A percentile compares a stretch with the other conserved stretches of the same genome.
These are phyloP conservation scores for Vidua chalybeata DNA, from an alignment of 2,113 vertebrate species.

Conservation along the genomic window DNA sequence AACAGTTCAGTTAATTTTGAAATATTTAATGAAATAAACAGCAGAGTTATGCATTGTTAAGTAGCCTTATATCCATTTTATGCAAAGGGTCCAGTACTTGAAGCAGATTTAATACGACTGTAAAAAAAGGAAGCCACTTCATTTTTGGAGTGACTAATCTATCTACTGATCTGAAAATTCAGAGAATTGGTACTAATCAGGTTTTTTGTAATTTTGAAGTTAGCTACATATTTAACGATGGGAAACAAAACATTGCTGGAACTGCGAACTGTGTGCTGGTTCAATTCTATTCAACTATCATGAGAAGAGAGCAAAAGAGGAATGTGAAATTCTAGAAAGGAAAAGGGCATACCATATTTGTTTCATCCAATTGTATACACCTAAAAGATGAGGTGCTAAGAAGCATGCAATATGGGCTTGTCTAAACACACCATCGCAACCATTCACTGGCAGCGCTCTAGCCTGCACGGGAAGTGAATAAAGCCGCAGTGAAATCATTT, in stretches of 20 bases:
- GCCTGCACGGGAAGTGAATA: neutral
- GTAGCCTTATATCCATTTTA: neutral
- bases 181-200: neutral
- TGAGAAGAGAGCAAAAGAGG: neutral
- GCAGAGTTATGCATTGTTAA: neutral
- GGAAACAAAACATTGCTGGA: neutral
- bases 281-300: neutral
- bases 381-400: constrained; percentile 42
- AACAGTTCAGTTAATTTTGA: neutral
- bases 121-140: neutral
- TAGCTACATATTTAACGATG: neutral
- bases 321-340: neutral
- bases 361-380: neutral
- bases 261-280: neutral
- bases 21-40: neutral
- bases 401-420: neutral
- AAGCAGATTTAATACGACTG: neutral
- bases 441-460: fast-evolving
- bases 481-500: constrained; percentile 2
- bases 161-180: neutral
- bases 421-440: neutral
- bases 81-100: neutral
- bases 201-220: neutral
- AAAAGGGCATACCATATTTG: neutral
- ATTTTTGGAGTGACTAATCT: neutral